phyloP scores from a whole-genome alignment of 2,113 vertebrate species.

The Phalacrocorax aristotelis region DNA sequence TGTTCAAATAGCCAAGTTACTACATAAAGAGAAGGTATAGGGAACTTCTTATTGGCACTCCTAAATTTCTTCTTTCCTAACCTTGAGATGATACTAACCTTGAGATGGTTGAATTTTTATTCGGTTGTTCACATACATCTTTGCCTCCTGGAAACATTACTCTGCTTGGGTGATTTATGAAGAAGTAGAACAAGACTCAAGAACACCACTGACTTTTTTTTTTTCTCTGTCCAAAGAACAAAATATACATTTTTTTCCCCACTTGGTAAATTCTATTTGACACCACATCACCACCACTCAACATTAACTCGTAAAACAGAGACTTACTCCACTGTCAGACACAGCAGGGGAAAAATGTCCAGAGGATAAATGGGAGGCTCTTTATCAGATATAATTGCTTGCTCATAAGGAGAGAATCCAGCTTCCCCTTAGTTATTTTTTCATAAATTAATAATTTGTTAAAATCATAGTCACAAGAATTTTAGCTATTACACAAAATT shows the following conservation, averaged over 20 bases:
- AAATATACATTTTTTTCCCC: slow-evolving; percentile 53
- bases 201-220: slow-evolving; percentile 31
- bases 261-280: slow-evolving; percentile 63
- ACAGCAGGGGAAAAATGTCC: slow-evolving; percentile 35
- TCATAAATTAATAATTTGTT: slow-evolving; percentile 82
- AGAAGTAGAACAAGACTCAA: slow-evolving; percentile 40
- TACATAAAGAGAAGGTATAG: slow-evolving; percentile 25
- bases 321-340: slow-evolving; percentile 59
- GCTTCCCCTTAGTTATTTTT: slow-evolving; percentile 78
- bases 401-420: slow-evolving; percentile 78
- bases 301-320: slow-evolving; percentile 55
- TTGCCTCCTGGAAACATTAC: slow-evolving; percentile 58
- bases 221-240: slow-evolving; percentile 36
- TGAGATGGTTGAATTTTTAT: neutral
- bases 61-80: slow-evolving; percentile 18
- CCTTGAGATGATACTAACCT: slow-evolving; percentile 25
- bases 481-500: slow-evolving; percentile 78
- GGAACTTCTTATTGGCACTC: neutral
- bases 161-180: slow-evolving; percentile 19
- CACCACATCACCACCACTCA: slow-evolving; percentile 60
- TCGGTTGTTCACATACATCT: neutral
- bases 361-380: slow-evolving; percentile 45
- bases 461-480: slow-evolving; percentile 78
- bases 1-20: slow-evolving; percentile 35
- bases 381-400: slow-evolving; percentile 61